Conservation (phyloP, 2,797 vertebrate genomes). For the Enteromius anoplus region DNA sequence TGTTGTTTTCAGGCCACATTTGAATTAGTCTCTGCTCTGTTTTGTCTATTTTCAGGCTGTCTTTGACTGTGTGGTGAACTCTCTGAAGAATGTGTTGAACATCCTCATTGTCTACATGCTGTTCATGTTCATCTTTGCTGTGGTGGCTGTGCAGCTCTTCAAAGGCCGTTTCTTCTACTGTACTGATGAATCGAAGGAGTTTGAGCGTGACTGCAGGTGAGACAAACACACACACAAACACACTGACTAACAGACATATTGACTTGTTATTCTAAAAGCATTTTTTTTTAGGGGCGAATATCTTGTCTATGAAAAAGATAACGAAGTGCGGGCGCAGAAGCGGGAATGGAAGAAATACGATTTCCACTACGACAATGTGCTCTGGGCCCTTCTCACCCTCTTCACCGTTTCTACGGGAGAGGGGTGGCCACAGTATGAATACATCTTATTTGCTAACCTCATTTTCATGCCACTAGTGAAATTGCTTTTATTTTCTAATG, state of each 20-base stretch:
- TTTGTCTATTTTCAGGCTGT: constrained; percentile 78
- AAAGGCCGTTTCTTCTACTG: constrained; percentile 96
- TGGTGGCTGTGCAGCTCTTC: constrained; percentile 95
- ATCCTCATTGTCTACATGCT: constrained; percentile 97
- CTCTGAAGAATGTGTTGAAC: constrained; percentile 95
- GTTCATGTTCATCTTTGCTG: constrained; percentile 98
- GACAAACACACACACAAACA: constrained; percentile 31
- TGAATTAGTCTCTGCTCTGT: constrained; percentile 69
- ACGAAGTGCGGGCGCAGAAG: constrained; percentile 93
- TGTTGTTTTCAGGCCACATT: constrained; percentile 81
- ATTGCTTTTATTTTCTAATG: not conserved
- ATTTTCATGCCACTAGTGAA: not conserved
- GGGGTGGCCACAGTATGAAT: constrained; percentile 95
- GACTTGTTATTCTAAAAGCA: not conserved
- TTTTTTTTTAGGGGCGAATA: constrained; percentile 84
- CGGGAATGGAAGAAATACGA: constrained; percentile 97
- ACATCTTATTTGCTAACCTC: not conserved
- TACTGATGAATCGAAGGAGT: constrained; percentile 94
- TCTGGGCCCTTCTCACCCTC: constrained; percentile 97
- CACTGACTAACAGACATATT: not conserved
- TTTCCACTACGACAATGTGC: constrained; percentile 99
- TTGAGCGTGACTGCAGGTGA: constrained; percentile 83
- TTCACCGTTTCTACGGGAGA: constrained; percentile 98
- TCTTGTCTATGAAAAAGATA: constrained; percentile 90
- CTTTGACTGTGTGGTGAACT: constrained; percentile 97